phyloP scores from a whole-genome alignment of 1,140 invertebrate genomes.

The Matsumurasca onukii region DNA sequence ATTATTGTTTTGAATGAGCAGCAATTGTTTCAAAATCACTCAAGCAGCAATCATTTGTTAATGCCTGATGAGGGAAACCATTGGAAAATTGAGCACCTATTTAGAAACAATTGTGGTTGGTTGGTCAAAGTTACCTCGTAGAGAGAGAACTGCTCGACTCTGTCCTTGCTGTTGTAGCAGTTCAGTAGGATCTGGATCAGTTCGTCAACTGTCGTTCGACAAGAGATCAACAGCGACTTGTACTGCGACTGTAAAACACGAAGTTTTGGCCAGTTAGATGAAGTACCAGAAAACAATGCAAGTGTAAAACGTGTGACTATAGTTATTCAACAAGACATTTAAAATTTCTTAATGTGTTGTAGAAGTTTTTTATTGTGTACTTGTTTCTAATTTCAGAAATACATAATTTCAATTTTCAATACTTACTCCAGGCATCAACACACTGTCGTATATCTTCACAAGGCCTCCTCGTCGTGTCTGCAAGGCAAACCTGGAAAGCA shows the following conservation, averaged over 20 bases:
- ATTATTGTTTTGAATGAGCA: no score
- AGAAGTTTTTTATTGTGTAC: no score
- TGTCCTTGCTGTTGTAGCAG: constrained; percentile 80
- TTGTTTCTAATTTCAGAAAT: no score
- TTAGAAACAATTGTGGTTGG: not conserved
- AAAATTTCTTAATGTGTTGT: no score
- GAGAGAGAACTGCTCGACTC: constrained; percentile 81
- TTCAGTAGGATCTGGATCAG: constrained; percentile 80
- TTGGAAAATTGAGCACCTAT: not conserved
- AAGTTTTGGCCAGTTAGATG: no score
- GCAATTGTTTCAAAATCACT: no score
- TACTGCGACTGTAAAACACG: constrained; percentile 71
- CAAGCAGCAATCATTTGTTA: no score
- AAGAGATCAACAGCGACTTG: constrained; percentile 87
- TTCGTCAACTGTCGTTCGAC: constrained; percentile 87
- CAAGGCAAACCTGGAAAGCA: constrained; percentile 74
- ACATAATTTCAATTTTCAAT: no score
- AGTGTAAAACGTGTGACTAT: not conserved
- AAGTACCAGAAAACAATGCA: no score
- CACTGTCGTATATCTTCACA: constrained; percentile 88
- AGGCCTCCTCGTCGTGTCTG: constrained; percentile 82
- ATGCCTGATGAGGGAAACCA: no score
- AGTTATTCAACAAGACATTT: no score
- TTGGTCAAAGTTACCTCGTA: constrained; percentile 66
- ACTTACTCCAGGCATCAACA: constrained; percentile 78